A percentile compares a stretch with the other conserved stretches of the same genome.
phyloP scores from a whole-genome alignment of 64 coral and sea anemone genomes.

The Actinia tenebrosa region DNA sequence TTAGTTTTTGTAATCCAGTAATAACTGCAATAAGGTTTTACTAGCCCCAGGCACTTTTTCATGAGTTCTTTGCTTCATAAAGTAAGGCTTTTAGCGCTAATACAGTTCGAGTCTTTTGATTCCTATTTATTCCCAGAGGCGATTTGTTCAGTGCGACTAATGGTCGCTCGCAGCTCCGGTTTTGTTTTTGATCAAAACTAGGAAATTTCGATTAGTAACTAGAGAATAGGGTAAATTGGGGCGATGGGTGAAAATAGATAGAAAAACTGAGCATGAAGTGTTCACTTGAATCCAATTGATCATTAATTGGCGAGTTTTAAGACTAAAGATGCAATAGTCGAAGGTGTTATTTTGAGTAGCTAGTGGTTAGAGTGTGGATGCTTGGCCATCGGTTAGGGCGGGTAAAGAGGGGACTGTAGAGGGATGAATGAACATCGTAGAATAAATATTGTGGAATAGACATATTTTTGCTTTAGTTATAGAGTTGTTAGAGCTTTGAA shows the following conservation, averaged over 20 bases:
- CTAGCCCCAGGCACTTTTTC: slow-evolving; percentile 1
- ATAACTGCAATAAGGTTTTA: background rate
- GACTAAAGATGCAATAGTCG: background rate
- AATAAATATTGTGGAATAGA: no score
- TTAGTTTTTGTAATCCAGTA: background rate
- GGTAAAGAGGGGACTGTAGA: no score
- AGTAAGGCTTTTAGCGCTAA: slow-evolving; percentile 8
- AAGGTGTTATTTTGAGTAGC: no score
- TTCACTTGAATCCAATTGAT: background rate
- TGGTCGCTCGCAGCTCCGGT: background rate
- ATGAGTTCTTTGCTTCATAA: background rate
- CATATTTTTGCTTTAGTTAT: no score
- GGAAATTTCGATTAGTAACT: background rate
- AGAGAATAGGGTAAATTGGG: background rate
- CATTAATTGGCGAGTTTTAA: background rate
- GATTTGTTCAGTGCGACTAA: background rate
- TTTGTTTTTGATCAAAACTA: background rate
- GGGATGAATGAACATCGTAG: no score
- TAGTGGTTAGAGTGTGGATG: no score
- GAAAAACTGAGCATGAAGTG: background rate
- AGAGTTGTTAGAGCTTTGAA: no score
- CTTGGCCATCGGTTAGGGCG: no score
- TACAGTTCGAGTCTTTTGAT: background rate
- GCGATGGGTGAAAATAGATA: background rate
- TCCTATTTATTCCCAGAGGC: background rate